These are phyloP conservation scores for Synergus japonicus DNA, from an alignment of 2,888 invertebrate species.

Conservation along the genomic window DNA sequence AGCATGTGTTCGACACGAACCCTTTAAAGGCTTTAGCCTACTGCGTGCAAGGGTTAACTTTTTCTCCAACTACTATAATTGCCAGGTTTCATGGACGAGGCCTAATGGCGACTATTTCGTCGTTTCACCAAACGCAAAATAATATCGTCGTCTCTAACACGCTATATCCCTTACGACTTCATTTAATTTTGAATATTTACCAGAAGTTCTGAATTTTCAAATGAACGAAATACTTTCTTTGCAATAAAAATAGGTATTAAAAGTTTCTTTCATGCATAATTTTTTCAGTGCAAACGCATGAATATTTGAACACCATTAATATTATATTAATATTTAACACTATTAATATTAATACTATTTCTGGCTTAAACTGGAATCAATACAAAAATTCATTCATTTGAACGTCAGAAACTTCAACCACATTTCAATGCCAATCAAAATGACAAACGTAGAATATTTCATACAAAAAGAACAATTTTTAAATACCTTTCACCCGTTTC, in stretches of 20 bases:
- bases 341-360: background rate
- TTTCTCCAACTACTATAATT: constrained; percentile 28
- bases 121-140: background rate
- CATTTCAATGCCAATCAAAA: background rate
- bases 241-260: no score
- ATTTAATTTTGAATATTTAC: background rate
- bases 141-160: background rate
- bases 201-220: no score
- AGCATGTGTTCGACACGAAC: constrained; percentile 30
- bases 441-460: background rate
- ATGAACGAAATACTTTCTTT: no score
- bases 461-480: background rate
- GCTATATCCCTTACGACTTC: background rate
- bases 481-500: background rate
- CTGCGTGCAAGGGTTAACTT: constrained; percentile 30
- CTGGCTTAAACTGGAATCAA: no score
- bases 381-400: no score
- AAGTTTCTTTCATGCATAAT: no score
- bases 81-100: constrained; percentile 12
- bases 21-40: background rate
- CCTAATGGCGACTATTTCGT: background rate
- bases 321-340: no score
- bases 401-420: no score
- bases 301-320: no score
- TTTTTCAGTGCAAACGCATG: no score